phyloP scores from a whole-genome alignment of 2,888 invertebrate genomes.

The Meteorus colon region DNA sequence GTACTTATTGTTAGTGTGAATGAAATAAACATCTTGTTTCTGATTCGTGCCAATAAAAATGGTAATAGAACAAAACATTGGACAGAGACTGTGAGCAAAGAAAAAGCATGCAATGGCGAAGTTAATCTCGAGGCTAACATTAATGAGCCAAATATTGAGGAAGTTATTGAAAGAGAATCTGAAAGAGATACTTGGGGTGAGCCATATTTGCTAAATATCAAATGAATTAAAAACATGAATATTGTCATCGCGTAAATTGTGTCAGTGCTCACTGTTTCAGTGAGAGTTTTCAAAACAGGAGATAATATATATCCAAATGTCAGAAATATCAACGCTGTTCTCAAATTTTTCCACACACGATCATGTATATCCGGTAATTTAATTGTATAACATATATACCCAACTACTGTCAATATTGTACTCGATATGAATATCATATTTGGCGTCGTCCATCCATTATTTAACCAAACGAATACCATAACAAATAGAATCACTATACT shows the following conservation, averaged over 20 bases:
- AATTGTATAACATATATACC: constrained; percentile 78
- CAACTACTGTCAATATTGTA: constrained; percentile 76
- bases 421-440: constrained; percentile 78
- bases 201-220: constrained; percentile 95
- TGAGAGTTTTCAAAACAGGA: constrained; percentile 93
- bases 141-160: constrained; percentile 95
- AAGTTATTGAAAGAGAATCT: constrained; percentile 92
- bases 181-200: constrained; percentile 91
- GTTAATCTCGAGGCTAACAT: constrained; percentile 94
- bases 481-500: constrained; percentile 85
- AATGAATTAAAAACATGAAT: constrained; percentile 89
- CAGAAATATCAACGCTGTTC: constrained; percentile 87
- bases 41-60: constrained; percentile 79
- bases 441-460: constrained; percentile 81
- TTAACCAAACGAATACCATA: constrained; percentile 82
- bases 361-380: constrained; percentile 55
- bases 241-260: constrained; percentile 96
- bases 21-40: constrained; percentile 76
- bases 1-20: constrained; percentile 75
- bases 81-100: constrained; percentile 91
- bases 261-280: constrained; percentile 97
- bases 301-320: constrained; percentile 92
- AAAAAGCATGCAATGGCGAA: constrained; percentile 90
- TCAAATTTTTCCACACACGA: constrained; percentile 77
- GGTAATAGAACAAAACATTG: constrained; percentile 93